Conservation (phyloP, 2,797 vertebrate species). For the Onychomys leucogaster region DNA sequence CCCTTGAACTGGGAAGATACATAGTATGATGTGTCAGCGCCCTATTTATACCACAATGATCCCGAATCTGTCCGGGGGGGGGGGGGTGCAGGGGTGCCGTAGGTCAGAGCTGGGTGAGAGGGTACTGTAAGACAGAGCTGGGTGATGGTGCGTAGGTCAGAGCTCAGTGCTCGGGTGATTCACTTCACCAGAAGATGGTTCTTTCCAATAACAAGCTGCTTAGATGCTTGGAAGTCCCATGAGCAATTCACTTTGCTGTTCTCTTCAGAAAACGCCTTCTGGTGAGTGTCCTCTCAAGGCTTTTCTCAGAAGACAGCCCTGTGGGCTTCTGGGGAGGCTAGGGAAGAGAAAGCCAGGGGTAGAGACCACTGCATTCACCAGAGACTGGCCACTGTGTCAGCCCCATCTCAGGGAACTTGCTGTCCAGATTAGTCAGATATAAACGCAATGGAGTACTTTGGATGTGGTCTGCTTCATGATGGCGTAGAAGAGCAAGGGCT, state of each 20-base stretch:
- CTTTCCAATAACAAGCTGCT: slow-evolving; percentile 22
- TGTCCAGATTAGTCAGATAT: rapidly evolving
- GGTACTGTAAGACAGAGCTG: rapidly evolving
- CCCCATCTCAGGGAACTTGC: background rate
- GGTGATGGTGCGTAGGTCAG: background rate
- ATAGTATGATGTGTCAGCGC: slow-evolving; percentile 36
- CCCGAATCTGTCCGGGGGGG: background rate
- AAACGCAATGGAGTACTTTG: background rate
- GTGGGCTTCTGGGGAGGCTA: background rate
- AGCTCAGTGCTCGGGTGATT: slow-evolving; percentile 60
- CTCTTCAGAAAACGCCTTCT: slow-evolving; percentile 49
- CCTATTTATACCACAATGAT: slow-evolving; percentile 7
- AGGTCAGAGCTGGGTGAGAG: background rate
- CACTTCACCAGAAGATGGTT: slow-evolving; percentile 63
- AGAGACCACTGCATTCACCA: background rate
- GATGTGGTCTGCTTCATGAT: background rate
- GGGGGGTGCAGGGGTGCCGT: no score
- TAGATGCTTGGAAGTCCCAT: slow-evolving; percentile 31
- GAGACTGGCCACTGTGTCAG: background rate
- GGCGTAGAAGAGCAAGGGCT: background rate
- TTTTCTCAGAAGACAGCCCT: slow-evolving; percentile 51
- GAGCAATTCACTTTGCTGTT: background rate
- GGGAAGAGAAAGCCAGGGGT: background rate
- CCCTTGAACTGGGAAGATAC: slow-evolving; percentile 46
- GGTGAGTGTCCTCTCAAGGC: background rate